Evolutionary conservation across 2,888 invertebrate species (phyloP).

Genomic region (Torymus tubicola): DNA sequence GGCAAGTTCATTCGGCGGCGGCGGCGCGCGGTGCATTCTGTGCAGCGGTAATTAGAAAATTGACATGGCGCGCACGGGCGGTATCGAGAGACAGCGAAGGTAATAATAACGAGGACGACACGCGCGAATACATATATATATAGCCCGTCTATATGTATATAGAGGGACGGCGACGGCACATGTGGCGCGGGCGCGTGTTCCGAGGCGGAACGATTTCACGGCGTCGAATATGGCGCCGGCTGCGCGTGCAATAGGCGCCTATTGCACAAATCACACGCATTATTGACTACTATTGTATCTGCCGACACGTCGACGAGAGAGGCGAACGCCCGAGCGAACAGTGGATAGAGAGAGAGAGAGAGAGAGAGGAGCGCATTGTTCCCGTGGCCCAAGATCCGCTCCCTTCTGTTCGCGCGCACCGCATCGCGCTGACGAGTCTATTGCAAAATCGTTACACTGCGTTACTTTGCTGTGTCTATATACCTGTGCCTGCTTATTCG

Average conservation of each 20-base stretch:
- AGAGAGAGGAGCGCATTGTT: conserved; percentile 38
- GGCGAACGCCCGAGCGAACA: conserved; percentile 31
- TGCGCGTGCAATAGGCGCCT: conserved; percentile 72
- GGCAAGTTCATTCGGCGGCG: conserved; percentile 24
- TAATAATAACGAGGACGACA: conserved; percentile 59
- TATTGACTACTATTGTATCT: conserved; percentile 75
- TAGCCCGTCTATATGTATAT: neutral
- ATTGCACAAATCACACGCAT: conserved; percentile 75
- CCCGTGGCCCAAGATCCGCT: conserved; percentile 48
- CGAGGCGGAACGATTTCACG: conserved; percentile 72
- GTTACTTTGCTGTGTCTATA: conserved; percentile 9
- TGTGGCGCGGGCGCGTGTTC: conserved; percentile 70
- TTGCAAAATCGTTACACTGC: conserved; percentile 50
- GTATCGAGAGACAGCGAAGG: conserved; percentile 54
- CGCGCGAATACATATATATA: conserved; percentile 43
- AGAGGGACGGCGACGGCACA: conserved; percentile 61
- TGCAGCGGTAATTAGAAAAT: conserved; percentile 55
- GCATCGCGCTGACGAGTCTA: conserved; percentile 34
- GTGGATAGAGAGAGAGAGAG: neutral
- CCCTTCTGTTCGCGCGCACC: conserved; percentile 13
- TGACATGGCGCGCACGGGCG: conserved; percentile 29
- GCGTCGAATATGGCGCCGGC: conserved; percentile 72
- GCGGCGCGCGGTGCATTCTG: conserved; percentile 20
- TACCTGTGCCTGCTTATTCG: conserved; percentile 30
- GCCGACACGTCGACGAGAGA: conserved; percentile 67